phyloP scores from a whole-genome alignment of 2,888 invertebrate genomes.

The Coremacera marginata region DNA sequence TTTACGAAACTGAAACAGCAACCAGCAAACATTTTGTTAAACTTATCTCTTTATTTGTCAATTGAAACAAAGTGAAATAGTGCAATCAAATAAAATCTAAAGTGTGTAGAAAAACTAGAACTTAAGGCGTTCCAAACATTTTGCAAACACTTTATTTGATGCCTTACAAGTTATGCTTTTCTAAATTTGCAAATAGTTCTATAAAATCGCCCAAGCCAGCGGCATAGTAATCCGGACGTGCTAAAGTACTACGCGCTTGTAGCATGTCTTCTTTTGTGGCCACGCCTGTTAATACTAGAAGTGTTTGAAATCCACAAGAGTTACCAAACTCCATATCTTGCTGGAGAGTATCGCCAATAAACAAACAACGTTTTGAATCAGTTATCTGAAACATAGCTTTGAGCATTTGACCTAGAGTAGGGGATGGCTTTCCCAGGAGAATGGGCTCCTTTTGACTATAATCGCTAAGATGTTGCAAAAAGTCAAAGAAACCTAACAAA shows the following conservation, averaged over 20 bases:
- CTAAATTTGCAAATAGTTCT: conserved; percentile 53
- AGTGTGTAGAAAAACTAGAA: too few species aligned
- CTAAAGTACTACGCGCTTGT: conserved; percentile 48
- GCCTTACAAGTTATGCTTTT: neutral
- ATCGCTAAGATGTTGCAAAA: conserved; percentile 51
- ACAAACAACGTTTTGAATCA: conserved; percentile 78
- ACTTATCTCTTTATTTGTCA: too few species aligned
- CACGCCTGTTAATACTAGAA: conserved; percentile 77
- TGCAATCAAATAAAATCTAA: too few species aligned
- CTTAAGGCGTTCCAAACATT: too few species aligned
- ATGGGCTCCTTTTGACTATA: conserved; percentile 64
- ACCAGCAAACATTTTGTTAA: too few species aligned
- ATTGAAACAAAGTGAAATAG: too few species aligned
- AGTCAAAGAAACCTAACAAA: conserved; percentile 44
- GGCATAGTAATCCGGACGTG: conserved; percentile 62
- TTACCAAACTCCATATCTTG: conserved; percentile 84
- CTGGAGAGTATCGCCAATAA: conserved; percentile 86
- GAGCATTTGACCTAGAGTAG: conserved; percentile 62
- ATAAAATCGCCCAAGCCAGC: conserved; percentile 61
- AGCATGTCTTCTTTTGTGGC: conserved; percentile 58
- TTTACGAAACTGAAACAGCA: too few species aligned
- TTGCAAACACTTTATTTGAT: neutral
- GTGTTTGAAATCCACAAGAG: conserved; percentile 77
- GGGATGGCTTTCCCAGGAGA: conserved; percentile 69
- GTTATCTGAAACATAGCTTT: conserved; percentile 67